Evolutionary conservation across 37 sponge, comb jelly and placozoan genomes (phyloP).

Genomic region (Ianthella basta): DNA sequence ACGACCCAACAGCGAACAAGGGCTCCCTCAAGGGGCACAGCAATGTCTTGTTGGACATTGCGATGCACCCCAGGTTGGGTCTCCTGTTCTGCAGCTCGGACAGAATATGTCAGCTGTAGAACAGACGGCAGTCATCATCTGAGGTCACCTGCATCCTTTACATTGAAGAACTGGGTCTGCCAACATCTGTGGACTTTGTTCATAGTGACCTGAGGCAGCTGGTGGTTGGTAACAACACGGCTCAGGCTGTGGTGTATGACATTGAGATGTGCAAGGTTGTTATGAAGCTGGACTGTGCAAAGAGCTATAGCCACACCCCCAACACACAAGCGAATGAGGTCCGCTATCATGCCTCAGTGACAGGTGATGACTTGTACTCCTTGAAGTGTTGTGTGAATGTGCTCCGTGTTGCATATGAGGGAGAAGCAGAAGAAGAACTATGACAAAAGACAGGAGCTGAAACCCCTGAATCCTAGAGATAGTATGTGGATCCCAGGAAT

Average conservation of each 20-base stretch:
- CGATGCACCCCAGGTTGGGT: constrained; percentile 67
- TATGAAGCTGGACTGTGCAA: constrained; percentile 59
- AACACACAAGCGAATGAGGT: no score
- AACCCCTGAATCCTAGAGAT: no score
- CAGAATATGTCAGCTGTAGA: constrained; percentile 86
- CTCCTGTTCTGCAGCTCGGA: constrained; percentile 81
- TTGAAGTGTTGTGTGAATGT: no score
- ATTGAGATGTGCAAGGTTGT: constrained; percentile 79
- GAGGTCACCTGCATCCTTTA: no score
- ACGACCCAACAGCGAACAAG: constrained; percentile 70
- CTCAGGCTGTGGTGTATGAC: constrained; percentile 78
- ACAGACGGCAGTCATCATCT: constrained; percentile 43
- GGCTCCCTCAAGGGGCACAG: constrained; percentile 80
- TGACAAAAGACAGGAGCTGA: no score
- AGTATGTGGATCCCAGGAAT: no score
- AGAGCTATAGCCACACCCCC: constrained; percentile 80
- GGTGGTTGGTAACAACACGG: constrained; percentile 70
- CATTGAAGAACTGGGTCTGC: constrained; percentile 59
- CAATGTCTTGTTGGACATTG: constrained; percentile 93
- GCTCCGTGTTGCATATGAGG: no score
- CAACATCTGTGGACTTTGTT: constrained; percentile 83
- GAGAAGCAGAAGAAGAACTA: no score
- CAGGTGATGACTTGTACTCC: no score
- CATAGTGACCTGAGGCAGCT: constrained; percentile 61
- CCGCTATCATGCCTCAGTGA: no score